These are phyloP conservation scores for Entomyzon cyanotis DNA, from an alignment of 2,113 vertebrate species.

Conservation along the genomic window DNA sequence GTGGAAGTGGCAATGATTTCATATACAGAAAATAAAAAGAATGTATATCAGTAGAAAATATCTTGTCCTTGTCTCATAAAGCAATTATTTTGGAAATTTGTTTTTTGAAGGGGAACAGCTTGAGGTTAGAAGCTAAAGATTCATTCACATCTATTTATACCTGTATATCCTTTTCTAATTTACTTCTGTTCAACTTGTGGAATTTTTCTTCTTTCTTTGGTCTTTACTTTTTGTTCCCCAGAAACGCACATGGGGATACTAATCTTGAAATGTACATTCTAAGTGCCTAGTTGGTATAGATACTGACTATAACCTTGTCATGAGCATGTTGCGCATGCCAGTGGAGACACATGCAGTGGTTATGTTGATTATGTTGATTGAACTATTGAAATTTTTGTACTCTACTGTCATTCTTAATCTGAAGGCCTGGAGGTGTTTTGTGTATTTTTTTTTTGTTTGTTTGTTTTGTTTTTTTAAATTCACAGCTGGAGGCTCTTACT, in stretches of 20 bases:
- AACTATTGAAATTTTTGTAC: not conserved
- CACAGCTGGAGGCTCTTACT: conserved; percentile 95
- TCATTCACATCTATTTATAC: not conserved
- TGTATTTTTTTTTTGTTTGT: not conserved
- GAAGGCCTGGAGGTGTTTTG: not conserved
- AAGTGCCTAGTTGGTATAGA: not conserved
- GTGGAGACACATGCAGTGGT: not conserved
- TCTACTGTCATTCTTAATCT: not conserved
- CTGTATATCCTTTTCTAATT: not conserved
- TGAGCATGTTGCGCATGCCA: not conserved
- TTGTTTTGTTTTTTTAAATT: conserved; percentile 5
- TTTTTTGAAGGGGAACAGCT: not conserved
- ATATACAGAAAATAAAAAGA: not conserved
- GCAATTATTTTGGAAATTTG: not conserved
- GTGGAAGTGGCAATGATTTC: not conserved
- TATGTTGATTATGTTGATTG: not conserved
- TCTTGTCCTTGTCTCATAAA: not conserved
- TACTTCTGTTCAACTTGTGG: not conserved
- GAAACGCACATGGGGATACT: not conserved
- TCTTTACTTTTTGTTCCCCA: not conserved
- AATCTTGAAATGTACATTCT: not conserved
- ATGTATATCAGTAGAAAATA: not conserved
- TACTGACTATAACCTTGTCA: not conserved
- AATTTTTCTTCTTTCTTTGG: not conserved
- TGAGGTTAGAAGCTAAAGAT: not conserved